phyloP scores from a whole-genome alignment of 2,888 invertebrate species.

The Macaria notata region DNA sequence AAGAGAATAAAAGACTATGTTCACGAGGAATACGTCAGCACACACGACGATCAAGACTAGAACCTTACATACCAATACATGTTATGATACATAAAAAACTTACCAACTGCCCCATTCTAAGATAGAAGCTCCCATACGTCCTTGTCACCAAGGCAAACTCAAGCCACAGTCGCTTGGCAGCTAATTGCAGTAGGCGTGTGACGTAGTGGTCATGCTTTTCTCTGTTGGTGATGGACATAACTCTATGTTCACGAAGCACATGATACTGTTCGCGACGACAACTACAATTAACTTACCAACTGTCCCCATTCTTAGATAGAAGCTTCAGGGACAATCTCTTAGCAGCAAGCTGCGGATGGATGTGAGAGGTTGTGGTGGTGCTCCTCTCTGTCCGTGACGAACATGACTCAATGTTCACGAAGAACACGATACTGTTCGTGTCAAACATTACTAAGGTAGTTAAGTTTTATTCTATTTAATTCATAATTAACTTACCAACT shows the following conservation, averaged over 20 bases:
- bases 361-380: constrained; percentile 68
- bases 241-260: constrained; percentile 33
- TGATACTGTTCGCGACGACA: too few species aligned
- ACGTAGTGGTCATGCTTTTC: constrained; percentile 77
- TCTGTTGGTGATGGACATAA: constrained; percentile 81
- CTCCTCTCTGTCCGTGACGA: constrained; percentile 83
- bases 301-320: too few species aligned
- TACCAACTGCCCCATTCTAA: too few species aligned
- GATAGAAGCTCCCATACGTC: constrained; percentile 66
- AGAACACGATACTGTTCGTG: too few species aligned
- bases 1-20: too few species aligned
- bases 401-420: too few species aligned
- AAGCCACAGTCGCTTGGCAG: constrained; percentile 74
- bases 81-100: too few species aligned
- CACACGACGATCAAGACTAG: too few species aligned
- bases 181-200: constrained; percentile 59
- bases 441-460: too few species aligned
- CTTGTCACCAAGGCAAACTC: constrained; percentile 77
- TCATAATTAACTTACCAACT: constrained; percentile 84
- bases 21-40: too few species aligned
- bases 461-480: too few species aligned
- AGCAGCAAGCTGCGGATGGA: constrained; percentile 62
- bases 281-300: constrained; percentile 66
- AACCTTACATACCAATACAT: too few species aligned
- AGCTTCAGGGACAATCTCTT: constrained; percentile 76